Evolutionary conservation across 2,888 invertebrate species (phyloP).

Genomic region (Ceriagrion tenellum): DNA sequence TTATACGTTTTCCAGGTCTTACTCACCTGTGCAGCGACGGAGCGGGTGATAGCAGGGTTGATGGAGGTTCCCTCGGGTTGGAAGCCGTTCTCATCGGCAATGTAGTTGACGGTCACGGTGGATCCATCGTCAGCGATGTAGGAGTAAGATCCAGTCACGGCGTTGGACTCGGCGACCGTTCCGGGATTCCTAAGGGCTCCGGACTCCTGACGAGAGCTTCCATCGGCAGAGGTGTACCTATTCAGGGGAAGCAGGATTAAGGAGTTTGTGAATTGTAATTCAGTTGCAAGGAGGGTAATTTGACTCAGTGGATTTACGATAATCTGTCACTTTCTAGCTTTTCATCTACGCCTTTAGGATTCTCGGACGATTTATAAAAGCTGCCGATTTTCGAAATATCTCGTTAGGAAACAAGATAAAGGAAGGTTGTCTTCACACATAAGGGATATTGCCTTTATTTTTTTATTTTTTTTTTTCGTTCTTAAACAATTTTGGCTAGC

Average conservation of each 20-base stretch:
- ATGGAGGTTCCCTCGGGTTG: constrained; percentile 59
- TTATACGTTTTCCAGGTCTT: neutral
- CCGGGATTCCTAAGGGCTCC: constrained; percentile 73
- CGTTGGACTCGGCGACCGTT: constrained; percentile 72
- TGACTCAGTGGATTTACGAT: too few relatives aligned
- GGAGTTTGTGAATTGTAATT: too few relatives aligned
- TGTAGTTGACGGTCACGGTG: constrained; percentile 73
- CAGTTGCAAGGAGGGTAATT: too few relatives aligned
- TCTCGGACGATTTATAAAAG: too few relatives aligned
- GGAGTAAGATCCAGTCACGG: constrained; percentile 73
- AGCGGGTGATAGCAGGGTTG: constrained; percentile 56
- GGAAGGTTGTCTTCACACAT: too few relatives aligned
- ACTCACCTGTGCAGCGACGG: constrained; percentile 53
- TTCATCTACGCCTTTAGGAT: too few relatives aligned
- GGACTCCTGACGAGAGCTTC: constrained; percentile 73
- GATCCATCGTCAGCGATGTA: constrained; percentile 75
- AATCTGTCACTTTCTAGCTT: too few relatives aligned
- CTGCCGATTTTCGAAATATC: too few relatives aligned
- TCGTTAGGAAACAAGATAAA: too few relatives aligned
- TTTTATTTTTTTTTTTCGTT: too few relatives aligned
- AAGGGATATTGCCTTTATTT: too few relatives aligned
- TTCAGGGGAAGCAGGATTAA: neutral
- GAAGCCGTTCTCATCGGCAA: constrained; percentile 75
- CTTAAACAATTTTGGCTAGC: too few relatives aligned
- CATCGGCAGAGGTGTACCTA: constrained; percentile 75